Conservation (phyloP, 2,888 invertebrate genomes). For the Keiferia lycopersicella region DNA sequence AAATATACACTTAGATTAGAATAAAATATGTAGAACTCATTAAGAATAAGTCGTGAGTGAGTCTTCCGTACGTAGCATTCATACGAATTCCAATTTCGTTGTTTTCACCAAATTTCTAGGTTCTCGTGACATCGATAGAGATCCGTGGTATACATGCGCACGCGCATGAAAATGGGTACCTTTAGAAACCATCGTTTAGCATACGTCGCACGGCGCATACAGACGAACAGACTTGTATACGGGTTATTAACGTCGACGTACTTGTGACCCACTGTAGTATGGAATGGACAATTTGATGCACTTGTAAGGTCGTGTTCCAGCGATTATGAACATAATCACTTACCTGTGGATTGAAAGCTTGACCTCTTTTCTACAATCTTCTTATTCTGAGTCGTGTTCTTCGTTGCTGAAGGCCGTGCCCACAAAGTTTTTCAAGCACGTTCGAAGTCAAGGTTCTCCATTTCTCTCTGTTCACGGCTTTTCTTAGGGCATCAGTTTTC, state of each 20-base stretch:
- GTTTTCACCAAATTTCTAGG: slow-evolving; percentile 55
- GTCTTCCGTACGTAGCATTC: too few species aligned
- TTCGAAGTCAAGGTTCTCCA: too few species aligned
- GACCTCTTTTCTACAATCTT: background rate
- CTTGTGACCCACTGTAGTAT: background rate
- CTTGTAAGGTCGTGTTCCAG: slow-evolving; percentile 5
- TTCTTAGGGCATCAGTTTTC: too few species aligned
- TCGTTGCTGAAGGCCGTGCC: too few species aligned
- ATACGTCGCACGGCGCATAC: slow-evolving; percentile 37
- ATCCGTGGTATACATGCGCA: slow-evolving; percentile 61
- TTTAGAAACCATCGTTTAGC: slow-evolving; percentile 37
- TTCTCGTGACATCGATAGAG: slow-evolving; percentile 67
- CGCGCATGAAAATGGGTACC: slow-evolving; percentile 58
- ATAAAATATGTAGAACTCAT: too few species aligned
- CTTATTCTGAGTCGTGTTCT: too few species aligned
- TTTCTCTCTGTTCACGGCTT: too few species aligned
- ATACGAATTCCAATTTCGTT: slow-evolving; percentile 21
- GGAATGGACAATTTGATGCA: slow-evolving; percentile 9
- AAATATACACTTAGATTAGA: too few species aligned
- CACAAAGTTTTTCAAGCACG: too few species aligned
- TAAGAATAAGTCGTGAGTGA: background rate
- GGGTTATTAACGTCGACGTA: slow-evolving; percentile 15
- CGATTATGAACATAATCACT: slow-evolving; percentile 11
- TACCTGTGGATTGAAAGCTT: background rate
- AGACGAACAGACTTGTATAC: background rate